Percentiles rank a stretch among this genome's conserved stretches.
Conservation (phyloP, 2,888 invertebrate genomes). For the Dermolepida albohirtum region DNA sequence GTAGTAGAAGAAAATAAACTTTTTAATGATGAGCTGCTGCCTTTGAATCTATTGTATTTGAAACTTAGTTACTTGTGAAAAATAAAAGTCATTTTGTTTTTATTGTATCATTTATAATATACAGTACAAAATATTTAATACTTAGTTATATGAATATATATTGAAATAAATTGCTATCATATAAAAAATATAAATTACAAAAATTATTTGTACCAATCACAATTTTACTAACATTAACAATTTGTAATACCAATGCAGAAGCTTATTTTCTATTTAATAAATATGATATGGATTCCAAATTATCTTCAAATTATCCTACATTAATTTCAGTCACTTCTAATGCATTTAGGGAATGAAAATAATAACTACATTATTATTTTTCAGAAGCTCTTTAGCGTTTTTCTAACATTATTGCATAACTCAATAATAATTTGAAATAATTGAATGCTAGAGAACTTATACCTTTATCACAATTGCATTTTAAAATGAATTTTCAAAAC, state of each 20-base stretch:
- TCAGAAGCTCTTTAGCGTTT: no score
- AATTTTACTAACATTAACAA: conserved; percentile 15
- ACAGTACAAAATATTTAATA: conserved; percentile 32
- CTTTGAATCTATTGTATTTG: no score
- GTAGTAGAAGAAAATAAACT: no score
- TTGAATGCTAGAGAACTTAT: conserved; percentile 20
- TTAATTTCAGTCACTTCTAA: conserved; percentile 20
- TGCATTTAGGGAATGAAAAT: neutral
- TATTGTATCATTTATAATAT: conserved; percentile 16
- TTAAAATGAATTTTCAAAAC: conserved; percentile 1
- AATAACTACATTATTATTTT: no score
- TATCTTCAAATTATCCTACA: neutral
- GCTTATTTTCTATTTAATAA: conserved; percentile 1
- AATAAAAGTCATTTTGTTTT: no score
- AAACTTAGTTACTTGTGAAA: no score
- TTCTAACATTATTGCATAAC: no score
- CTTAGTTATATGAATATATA: conserved; percentile 12
- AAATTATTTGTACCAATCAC: conserved; percentile 34
- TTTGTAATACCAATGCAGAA: conserved; percentile 1
- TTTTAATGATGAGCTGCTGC: no score
- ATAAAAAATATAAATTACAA: conserved; percentile 34
- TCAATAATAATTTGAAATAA: conserved; percentile 7
- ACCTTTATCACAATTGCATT: conserved; percentile 33
- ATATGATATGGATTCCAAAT: conserved; percentile 11
- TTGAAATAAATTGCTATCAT: conserved; percentile 33